Base-by-base conservation (phyloP, 2,888 invertebrate genomes). In the Heliconius erato region DNA sequence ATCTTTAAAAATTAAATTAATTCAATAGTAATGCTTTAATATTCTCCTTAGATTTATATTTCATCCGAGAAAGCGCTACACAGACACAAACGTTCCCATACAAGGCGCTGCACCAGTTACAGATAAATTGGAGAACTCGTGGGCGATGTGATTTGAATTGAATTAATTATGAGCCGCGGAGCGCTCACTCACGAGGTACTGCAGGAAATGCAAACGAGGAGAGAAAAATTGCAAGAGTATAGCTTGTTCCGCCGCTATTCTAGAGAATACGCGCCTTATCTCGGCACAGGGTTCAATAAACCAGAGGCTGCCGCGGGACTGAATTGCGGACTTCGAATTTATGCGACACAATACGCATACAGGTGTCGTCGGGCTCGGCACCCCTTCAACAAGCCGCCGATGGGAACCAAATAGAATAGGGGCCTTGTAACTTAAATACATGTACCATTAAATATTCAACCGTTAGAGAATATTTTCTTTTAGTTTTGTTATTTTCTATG, bases 281-380 rank as follows among this genome's bases (percentile, higher is more conserved):
- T 92, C 91, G 85, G 90, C 89, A 87, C 87, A 83, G 91, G 90
- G 94, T 94, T 95, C 93, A 95, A 94, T 94, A 94, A 95, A 95
- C 95, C 90, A 93, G 89, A 89, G 90, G 88, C 89, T 90, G 86
- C 90, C 87, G 88, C 89, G 90, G 91, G 91, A 89, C 92, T 92
- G 93, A 93, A 94, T 92, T 92, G 92, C 89, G 88, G 88, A 89
- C 89, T 89, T 86, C 90, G 91, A 91, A 95, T 95, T 95, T 95
- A 95, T 94, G 92, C 91, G 93, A 94, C 94, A 93, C 94, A 94
- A 94, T 95, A 94, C 90, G 94, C 93, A 95, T 95, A 95, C 95
- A 95, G 95, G 95, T 95, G 95, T 95, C 95, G 94, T 91, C 87
- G 85, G 86, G 88, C 90, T 90, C 89, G 91, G 90, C 91, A 92